Base-by-base conservation (phyloP, 2,888 invertebrate genomes). In the Myathropa florea region DNA sequence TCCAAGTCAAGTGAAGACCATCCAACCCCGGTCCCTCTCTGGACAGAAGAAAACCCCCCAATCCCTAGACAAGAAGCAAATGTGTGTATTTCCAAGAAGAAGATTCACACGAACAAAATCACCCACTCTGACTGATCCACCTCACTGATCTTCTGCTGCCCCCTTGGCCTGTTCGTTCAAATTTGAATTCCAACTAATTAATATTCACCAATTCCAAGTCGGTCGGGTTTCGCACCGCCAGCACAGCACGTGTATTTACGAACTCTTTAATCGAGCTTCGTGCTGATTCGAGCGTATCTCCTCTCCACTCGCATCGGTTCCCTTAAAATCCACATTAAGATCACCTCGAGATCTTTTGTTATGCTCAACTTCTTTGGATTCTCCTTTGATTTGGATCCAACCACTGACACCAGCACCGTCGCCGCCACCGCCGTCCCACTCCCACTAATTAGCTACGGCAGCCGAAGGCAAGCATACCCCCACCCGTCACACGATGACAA, bases 201-300 rank as follows among this genome's bases (percentile, higher is more conserved):
- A 73, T 81, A 81, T 81, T 76, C 81, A 81, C 81, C 81, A 75
- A 75, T 81, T 81, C 68, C 33, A 46, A 36, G 28, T 76, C 28
- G 30, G 64, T 14, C 14, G 24, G 23, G 57, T 26, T 64, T 76
- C 33, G 59, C 39, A 65, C 33, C 59, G 73, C 61, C 75, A 81
- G 59, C 61, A 36, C 75, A 68, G 55, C 60, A 84, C 71, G 67
- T 84, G 71, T 57, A 68, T 21, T n/a, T 65, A 64, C 33, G 68
- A 39, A 60, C 65, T 73, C 64, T 68, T 76, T 63, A 60, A 60
- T 86, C 60, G 28, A 64, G 70, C 68, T 78, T 63, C 73, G 39
- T 78, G 85, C 73, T 86, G 77, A 82, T 60, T 86, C 85, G 82
- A 86, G 85, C 85, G 73, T 70, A 86, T 82, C 85, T 82, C 78